A percentile compares a stretch with the other conserved stretches of the same genome.
Conservation (phyloP, 2,113 vertebrate genomes). For the Petrocephalus zakoni region DNA sequence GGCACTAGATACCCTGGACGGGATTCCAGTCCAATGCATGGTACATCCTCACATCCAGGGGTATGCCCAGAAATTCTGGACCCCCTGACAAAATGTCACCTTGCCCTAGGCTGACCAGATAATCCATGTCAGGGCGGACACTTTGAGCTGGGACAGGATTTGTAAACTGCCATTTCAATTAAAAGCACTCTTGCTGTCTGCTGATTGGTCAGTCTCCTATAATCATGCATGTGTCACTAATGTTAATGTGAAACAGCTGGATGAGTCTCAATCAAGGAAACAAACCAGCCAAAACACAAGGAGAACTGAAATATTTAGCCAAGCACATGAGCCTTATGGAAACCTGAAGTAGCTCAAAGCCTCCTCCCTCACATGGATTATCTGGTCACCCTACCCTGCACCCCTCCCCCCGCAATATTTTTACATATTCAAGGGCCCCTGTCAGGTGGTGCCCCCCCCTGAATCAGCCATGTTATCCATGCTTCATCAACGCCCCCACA, state of each 20-base stretch:
- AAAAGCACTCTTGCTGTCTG: not conserved
- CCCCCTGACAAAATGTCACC: not conserved
- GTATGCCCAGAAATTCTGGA: not conserved
- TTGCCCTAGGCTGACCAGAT: not conserved
- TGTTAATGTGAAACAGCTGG: not conserved
- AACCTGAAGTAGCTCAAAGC: not conserved
- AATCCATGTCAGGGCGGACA: not conserved
- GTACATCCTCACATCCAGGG: not conserved
- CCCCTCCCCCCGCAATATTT: not conserved
- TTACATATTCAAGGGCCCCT: not conserved
- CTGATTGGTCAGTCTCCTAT: not conserved
- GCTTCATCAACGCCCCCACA: not conserved
- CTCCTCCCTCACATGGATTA: not conserved
- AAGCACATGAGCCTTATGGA: not conserved
- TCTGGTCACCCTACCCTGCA: not conserved
- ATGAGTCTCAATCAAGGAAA: not conserved
- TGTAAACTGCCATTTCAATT: not conserved
- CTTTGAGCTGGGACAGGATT: not conserved
- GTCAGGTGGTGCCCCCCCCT: not conserved
- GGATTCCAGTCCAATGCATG: not conserved
- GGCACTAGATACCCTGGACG: not conserved
- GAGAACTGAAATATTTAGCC: not conserved
- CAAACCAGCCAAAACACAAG: not conserved
- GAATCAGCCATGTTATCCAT: not conserved
- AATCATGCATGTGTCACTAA: not conserved